Evolutionary conservation across 1,140 invertebrate genomes (phyloP).

Genomic region (Diorhabda carinulata): DNA sequence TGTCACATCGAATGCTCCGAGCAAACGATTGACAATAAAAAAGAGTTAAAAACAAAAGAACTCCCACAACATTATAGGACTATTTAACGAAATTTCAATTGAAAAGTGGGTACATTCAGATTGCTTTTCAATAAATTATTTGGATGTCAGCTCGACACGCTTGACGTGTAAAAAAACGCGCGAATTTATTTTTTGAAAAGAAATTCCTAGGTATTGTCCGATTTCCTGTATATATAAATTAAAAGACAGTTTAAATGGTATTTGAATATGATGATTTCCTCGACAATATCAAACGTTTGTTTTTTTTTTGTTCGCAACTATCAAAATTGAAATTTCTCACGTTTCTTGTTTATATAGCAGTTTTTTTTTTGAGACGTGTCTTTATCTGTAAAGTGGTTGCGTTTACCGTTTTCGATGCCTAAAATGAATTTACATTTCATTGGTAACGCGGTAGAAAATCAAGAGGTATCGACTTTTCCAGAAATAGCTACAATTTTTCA

Average conservation of each 20-base stretch:
- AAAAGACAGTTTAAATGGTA: too few species aligned
- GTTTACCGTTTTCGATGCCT: too few species aligned
- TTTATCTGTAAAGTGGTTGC: too few species aligned
- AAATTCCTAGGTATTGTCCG: too few species aligned
- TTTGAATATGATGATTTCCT: too few species aligned
- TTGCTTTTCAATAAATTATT: constrained; percentile 18
- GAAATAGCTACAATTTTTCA: constrained; percentile 17
- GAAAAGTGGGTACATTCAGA: constrained; percentile 14
- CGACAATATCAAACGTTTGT: too few species aligned
- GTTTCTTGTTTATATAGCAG: too few species aligned
- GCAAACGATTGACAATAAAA: constrained; percentile 20
- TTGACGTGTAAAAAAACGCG: constrained; percentile 18
- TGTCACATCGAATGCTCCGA: constrained; percentile 12
- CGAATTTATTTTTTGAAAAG: background rate
- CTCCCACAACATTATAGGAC: background rate
- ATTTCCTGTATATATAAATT: too few species aligned
- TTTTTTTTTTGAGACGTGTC: too few species aligned
- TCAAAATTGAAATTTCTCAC: too few species aligned
- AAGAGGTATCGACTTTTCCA: constrained; percentile 4
- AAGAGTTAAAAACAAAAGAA: constrained; percentile 15
- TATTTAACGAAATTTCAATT: background rate
- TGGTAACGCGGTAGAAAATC: constrained; percentile 4
- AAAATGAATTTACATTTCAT: background rate
- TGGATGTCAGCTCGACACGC: constrained; percentile 13
- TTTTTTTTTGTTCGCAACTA: too few species aligned